Evolutionary conservation across 2,797 vertebrate species (phyloP).

Genomic region (Gymnocypris eckloni): DNA sequence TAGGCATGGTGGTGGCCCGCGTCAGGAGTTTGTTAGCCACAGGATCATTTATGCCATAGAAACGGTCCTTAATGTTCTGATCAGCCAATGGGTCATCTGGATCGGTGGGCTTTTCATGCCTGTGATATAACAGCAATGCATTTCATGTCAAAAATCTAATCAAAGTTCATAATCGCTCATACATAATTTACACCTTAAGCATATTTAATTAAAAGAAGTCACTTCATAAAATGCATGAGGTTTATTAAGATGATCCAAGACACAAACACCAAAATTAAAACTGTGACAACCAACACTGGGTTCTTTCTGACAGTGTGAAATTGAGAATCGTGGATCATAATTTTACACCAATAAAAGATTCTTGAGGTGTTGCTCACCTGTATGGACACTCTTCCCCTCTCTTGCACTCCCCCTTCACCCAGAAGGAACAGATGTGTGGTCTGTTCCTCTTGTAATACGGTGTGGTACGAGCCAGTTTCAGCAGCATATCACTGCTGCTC

Average conservation of each 20-base stretch:
- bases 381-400: constrained; percentile 98
- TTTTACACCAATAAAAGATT: neutral
- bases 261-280: neutral
- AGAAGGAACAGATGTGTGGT: constrained; percentile 98
- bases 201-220: neutral
- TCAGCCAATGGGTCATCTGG: constrained; percentile 97
- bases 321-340: neutral
- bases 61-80: constrained; percentile 99
- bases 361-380: constrained; percentile 78
- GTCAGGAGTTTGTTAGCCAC: constrained; percentile 97
- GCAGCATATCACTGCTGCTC: constrained; percentile 95
- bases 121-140: constrained; percentile 59
- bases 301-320: neutral
- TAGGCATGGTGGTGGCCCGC: constrained; percentile 95
- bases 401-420: constrained; percentile 99
- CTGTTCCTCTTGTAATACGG: constrained; percentile 98
- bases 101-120: constrained; percentile 98
- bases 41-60: constrained; percentile 97
- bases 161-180: neutral
- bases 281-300: neutral
- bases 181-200: neutral
- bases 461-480: constrained; percentile 96
- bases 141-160: neutral
- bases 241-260: neutral
- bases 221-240: neutral